Evolutionary conservation across 1,140 invertebrate species (phyloP).

Genomic region (Bathynomus jamesi): DNA sequence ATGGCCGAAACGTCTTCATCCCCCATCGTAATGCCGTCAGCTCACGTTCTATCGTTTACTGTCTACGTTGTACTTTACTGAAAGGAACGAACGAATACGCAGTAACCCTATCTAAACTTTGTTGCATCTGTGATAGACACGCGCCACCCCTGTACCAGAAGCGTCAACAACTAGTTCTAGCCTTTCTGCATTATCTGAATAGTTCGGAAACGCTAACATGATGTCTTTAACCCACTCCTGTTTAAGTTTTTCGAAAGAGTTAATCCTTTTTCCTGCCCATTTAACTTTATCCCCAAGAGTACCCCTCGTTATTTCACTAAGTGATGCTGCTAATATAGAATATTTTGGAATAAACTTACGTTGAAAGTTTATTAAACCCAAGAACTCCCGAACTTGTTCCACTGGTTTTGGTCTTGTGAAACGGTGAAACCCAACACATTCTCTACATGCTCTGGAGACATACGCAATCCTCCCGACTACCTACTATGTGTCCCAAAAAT

Average conservation of each 20-base stretch:
- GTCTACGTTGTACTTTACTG: not conserved
- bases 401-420: not conserved
- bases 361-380: no score
- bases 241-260: not conserved
- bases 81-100: not conserved
- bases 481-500: not conserved
- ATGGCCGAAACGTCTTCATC: not conserved
- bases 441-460: not conserved
- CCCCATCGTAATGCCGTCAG: constrained; percentile 2
- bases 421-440: not conserved
- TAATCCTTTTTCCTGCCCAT: not conserved
- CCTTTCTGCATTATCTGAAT: not conserved
- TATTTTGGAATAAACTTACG: no score
- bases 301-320: not conserved
- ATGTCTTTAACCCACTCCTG: not conserved
- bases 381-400: not conserved
- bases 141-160: not conserved
- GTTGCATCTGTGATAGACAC: not conserved
- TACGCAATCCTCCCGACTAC: not conserved
- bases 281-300: not conserved
- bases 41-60: not conserved
- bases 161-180: not conserved
- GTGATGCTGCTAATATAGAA: not conserved
- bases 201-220: not conserved
- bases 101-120: not conserved